Evolutionary conservation across 2,888 invertebrate genomes (phyloP), one percentile per base, ranked within the genome.

Genomic region (Crematogaster levior): DNA sequence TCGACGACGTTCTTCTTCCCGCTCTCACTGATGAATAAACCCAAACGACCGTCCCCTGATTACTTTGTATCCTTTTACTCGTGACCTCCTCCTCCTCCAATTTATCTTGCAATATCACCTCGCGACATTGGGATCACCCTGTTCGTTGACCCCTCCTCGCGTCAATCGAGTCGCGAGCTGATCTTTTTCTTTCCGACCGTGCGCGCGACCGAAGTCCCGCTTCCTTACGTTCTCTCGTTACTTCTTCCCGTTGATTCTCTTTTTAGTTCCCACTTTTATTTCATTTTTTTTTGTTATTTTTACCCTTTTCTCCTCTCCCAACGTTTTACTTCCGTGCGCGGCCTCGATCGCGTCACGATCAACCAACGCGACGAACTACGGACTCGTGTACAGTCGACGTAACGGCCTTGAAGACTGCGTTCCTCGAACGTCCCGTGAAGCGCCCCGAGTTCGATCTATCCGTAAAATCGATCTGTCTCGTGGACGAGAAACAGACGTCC

Each of bases 301-400:
- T 43, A 63, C 4, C 18, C n/a, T n/a, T 24, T 51, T 37, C 51
- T 4, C 18, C 6, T 5, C 6, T 15, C 15, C 4, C 27, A 30
- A 53, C 9, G 30, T 65, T 75, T 63, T 63, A 37, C 46, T 70
- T 37, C 24, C 30, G 37, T 27, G 56, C 58, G 56, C 48, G 51
- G 73, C 81, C 75, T 74, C 53, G 61, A 56, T 75, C 75, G 61
- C 75, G 73, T 58, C 75, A 18, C 75, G 63, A 53, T 56, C 56
- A 63, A 24, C 21, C 6, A 10, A 66, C 34, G 40, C 37, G 53
- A 77, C 66, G 18, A 77, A 68, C 12, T 51, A 30, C 12, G 7
- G n/a, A 53, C 40, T 53, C 61, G 27, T 77, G 56, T 70, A 70
- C 18, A 46, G 48, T 77, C 43, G 56, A 77, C 70, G 77, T 77